phyloP scores from a whole-genome alignment of 2,888 invertebrate genomes.

The Drosophila parthenogenetica region DNA sequence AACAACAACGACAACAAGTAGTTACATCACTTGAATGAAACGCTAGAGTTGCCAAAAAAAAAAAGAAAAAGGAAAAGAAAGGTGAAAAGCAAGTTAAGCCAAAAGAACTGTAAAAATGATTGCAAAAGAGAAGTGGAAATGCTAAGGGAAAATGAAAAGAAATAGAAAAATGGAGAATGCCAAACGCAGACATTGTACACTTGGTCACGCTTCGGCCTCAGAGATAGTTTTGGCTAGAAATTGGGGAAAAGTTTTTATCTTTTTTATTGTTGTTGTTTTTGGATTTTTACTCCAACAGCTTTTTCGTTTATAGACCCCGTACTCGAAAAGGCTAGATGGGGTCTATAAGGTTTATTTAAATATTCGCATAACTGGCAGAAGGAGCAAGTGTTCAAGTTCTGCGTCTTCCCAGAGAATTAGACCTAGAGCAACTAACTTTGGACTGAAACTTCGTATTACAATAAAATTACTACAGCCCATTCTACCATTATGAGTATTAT shows the following conservation, averaged over 20 bases:
- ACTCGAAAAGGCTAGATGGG: no score
- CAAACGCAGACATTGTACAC: conserved; percentile 31
- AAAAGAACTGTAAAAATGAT: conserved; percentile 17
- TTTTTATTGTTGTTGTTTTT: conserved; percentile 26
- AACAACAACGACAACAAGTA: conserved; percentile 7
- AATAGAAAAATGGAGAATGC: conserved; percentile 4
- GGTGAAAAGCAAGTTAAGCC: not conserved
- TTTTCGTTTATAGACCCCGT: no score
- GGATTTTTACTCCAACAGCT: conserved; percentile 22
- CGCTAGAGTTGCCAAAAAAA: conserved; percentile 38
- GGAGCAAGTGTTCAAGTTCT: no score
- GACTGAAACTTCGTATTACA: no score
- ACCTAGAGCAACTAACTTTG: no score
- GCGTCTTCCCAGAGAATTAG: no score
- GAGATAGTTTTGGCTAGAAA: conserved; percentile 30
- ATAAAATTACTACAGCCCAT: no score
- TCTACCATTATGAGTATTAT: no score
- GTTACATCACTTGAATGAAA: conserved; percentile 51
- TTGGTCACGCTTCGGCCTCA: conserved; percentile 49
- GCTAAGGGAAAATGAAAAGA: not conserved
- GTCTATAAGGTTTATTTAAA: no score
- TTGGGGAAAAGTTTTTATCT: conserved; percentile 35
- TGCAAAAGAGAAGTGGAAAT: conserved; percentile 5
- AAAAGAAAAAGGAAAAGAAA: conserved; percentile 1
- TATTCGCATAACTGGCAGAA: no score